Conservation (phyloP, 1,140 invertebrate species). For the Drosophila mauritiana region DNA sequence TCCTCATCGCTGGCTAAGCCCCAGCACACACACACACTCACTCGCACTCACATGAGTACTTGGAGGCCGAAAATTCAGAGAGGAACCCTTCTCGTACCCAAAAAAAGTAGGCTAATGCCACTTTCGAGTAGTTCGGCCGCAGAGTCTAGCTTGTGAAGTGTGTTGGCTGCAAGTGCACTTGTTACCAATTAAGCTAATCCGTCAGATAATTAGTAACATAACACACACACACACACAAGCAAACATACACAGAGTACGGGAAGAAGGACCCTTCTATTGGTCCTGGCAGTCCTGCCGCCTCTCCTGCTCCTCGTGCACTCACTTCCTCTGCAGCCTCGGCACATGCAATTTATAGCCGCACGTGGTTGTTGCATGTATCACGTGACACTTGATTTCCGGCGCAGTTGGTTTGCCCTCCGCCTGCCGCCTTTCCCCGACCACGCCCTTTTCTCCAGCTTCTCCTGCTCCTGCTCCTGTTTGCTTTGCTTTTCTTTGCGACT, state of each 20-base stretch:
- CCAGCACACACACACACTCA: neutral
- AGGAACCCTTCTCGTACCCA: conserved; percentile 35
- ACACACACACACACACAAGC: conserved; percentile 53
- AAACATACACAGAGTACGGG: conserved; percentile 8
- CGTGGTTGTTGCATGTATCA: conserved; percentile 82
- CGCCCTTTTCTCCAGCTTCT: conserved; percentile 21
- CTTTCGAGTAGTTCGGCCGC: conserved; percentile 76
- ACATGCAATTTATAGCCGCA: conserved; percentile 81
- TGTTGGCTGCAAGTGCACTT: conserved; percentile 79
- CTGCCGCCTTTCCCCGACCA: conserved; percentile 4
- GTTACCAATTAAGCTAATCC: conserved; percentile 83
- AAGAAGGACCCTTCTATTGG: conserved; percentile 31
- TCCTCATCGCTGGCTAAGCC: conserved; percentile 53
- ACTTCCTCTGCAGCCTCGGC: conserved; percentile 61
- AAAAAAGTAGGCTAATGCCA: conserved; percentile 71
- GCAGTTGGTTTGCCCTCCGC: conserved; percentile 46
- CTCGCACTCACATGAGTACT: conserved; percentile 19
- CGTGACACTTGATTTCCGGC: conserved; percentile 81
- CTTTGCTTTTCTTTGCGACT: conserved; percentile 79
- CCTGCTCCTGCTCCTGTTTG: conserved; percentile 51
- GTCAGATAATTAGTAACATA: conserved; percentile 83
- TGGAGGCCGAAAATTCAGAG: conserved; percentile 50
- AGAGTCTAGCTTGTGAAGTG: conserved; percentile 76
- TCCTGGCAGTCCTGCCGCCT: conserved; percentile 22
- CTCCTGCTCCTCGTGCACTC: conserved; percentile 20